Evolutionary conservation across 2,113 vertebrate genomes (phyloP), one percentile per base, ranked within the genome.

Genomic region (Australoheros scitulus): DNA sequence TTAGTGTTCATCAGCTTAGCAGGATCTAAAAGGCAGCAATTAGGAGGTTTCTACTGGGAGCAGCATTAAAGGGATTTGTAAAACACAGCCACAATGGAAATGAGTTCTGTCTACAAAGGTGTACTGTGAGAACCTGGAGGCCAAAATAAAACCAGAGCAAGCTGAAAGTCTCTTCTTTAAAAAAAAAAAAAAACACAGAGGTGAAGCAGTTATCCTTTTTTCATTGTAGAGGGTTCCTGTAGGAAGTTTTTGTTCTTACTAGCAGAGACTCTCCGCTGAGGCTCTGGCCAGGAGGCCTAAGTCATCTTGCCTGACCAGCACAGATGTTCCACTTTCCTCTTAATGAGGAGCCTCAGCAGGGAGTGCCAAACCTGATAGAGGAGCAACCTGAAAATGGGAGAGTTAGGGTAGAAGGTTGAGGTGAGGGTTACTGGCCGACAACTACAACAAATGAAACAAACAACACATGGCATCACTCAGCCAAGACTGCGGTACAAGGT

Each of bases 301-400:
- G 90, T 93, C 91, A 91, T 90, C 88, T 87, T 83, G 75, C 80
- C 86, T 89, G 88, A 85, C 87, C 86, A 77, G 92, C 91, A 92
- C 92, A 93, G 92, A 93, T 93, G 93, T 91, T 94, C 89, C 84
- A 86, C 87, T 93, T 91, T 91, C 87, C 78, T 79, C 81, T 74
- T 94, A 94, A 94, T 92, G 93, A 94, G 94, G 83, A 74, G 72
- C 84, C 89, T 78, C 92, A 84, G 89, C 91, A 90, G 94, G 88
- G 88, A 92, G 91, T 81, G 88, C 78, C 68, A 84, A 83, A 84
- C 79, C 90, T 91, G 87, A 92, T 88, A 90, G 89, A 90, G 84
- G 87, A 94, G 90, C 84, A 89, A 87, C 84, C 92, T 91, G 87
- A 86, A 91, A 92, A 92, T 81, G 87, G 89, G 82, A 75, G 83